Base-by-base conservation (phyloP, 2,888 invertebrate species). In the Caenorhabditis auriculariae region DNA sequence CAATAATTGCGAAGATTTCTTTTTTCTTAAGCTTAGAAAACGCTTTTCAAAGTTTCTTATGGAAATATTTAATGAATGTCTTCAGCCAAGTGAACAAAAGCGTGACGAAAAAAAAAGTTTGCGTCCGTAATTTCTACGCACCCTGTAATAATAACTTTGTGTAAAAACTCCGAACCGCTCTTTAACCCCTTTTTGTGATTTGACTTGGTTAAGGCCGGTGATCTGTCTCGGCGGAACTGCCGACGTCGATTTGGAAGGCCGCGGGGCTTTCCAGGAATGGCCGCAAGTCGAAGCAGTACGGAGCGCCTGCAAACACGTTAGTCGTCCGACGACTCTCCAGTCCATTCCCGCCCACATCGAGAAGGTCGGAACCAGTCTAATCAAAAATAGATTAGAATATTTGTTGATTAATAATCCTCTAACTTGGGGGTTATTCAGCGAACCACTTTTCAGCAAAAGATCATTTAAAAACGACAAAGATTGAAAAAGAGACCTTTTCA, bases 231-330 rank as follows among this genome's bases (percentile, higher is more conserved):
- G 91, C 19, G 95, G 96, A 1, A 89, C 94, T 0, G 90, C 91
- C 74, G 89, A 91, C 17, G 87, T 89, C 78, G 91, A 93, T 82
- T 93, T 93, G 42, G 73, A 73, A 83, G 91, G 90, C 7, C 89
- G 93, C 74, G 95, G 95, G 23, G 95, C 93, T 2, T 96, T 96
- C 83, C 95, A 96, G 83, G 94, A 93, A 83, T 93, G 89, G 85
- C 88, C 89, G 0, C 93, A 93, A 85, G 62, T 63, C 41, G 93
- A 93, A 77, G 86, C 91, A 0, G 88, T 90, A 55, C 87, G 91
- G n/a, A 87, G 89, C 3, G 92, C 91, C 82, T 90, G 91, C 83
- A 96, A 96, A 85, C 93, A 92, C 82, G 87, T 91, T 0, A 91
- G 89, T 0, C 87, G 94, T 38, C 94, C 94, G 0, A 89, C 91